phyloP scores from a whole-genome alignment of 2,888 invertebrate genomes.

The Dasypogon diadema region DNA sequence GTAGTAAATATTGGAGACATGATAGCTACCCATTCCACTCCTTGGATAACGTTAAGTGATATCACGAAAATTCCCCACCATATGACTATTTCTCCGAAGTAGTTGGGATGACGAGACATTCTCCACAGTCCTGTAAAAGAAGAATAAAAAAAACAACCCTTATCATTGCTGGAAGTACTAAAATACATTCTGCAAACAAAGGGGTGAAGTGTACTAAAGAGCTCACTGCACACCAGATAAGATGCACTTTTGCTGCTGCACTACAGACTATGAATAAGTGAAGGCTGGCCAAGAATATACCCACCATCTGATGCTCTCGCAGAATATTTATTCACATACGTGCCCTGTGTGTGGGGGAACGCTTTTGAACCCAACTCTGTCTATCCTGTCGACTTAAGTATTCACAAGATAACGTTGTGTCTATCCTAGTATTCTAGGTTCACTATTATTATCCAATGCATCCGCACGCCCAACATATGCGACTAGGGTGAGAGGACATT shows the following conservation, averaged over 20 bases:
- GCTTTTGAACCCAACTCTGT: slow-evolving; percentile 25
- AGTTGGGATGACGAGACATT: slow-evolving; percentile 91
- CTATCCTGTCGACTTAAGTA: neutral
- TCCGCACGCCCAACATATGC: neutral
- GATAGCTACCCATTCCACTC: slow-evolving; percentile 87
- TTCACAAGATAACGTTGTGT: neutral
- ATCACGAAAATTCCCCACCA: slow-evolving; percentile 96
- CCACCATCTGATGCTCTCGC: no score
- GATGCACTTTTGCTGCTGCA: slow-evolving; percentile 35
- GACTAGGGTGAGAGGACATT: neutral
- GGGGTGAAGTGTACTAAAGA: slow-evolving; percentile 1
- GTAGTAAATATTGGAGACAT: slow-evolving; percentile 90
- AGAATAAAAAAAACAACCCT: slow-evolving; percentile 34
- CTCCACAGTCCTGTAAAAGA: slow-evolving; percentile 79
- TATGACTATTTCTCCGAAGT: slow-evolving; percentile 92
- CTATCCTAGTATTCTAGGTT: no score
- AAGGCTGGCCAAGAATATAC: neutral
- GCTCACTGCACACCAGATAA: slow-evolving; percentile 31
- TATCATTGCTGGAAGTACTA: slow-evolving; percentile 17
- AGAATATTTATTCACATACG: no score
- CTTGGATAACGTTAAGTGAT: slow-evolving; percentile 86
- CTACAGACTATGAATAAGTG: slow-evolving; percentile 10
- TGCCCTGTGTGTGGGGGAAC: no score
- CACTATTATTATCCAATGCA: neutral
- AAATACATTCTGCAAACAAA: slow-evolving; percentile 35